phyloP scores from a whole-genome alignment of 2,888 invertebrate genomes.

The Lycaena phlaeas region DNA sequence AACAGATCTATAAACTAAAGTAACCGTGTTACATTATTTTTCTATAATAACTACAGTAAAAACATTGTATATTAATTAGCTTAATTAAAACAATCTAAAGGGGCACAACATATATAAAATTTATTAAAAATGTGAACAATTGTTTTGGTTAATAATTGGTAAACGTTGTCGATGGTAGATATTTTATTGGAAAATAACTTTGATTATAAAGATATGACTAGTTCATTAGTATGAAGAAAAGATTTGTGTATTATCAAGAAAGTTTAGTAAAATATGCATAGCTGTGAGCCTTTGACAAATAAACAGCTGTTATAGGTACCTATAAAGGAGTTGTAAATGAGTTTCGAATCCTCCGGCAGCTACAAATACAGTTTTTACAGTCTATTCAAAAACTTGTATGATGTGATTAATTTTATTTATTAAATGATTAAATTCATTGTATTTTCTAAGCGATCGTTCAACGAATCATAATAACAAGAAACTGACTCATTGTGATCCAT shows the following conservation, averaged over 20 bases:
- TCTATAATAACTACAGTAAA: slow-evolving; percentile 9
- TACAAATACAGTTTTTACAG: no score
- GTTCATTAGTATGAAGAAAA: slow-evolving; percentile 22
- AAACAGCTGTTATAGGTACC: no score
- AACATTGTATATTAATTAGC: slow-evolving; percentile 11
- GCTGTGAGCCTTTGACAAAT: no score
- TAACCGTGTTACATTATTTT: slow-evolving; percentile 31
- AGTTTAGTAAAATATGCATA: no score
- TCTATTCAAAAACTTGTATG: no score
- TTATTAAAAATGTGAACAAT: slow-evolving; percentile 61
- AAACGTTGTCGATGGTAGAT: slow-evolving; percentile 19
- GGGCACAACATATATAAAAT: slow-evolving; percentile 65
- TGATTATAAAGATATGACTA: slow-evolving; percentile 33
- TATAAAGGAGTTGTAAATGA: no score
- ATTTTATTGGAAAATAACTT: slow-evolving; percentile 23
- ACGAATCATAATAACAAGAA: no score
- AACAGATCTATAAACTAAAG: slow-evolving; percentile 31
- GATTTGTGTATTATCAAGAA: slow-evolving; percentile 14
- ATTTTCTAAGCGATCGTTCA: no score
- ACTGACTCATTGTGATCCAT: no score
- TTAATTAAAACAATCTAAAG: slow-evolving; percentile 41
- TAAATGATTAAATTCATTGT: no score
- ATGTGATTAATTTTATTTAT: no score
- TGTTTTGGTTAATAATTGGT: slow-evolving; percentile 59
- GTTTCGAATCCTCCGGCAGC: no score